A percentile compares a stretch with the other conserved stretches of the same genome.
Evolutionary conservation across 2,888 invertebrate species (phyloP).

Genomic region (Oligia fasciuncula): DNA sequence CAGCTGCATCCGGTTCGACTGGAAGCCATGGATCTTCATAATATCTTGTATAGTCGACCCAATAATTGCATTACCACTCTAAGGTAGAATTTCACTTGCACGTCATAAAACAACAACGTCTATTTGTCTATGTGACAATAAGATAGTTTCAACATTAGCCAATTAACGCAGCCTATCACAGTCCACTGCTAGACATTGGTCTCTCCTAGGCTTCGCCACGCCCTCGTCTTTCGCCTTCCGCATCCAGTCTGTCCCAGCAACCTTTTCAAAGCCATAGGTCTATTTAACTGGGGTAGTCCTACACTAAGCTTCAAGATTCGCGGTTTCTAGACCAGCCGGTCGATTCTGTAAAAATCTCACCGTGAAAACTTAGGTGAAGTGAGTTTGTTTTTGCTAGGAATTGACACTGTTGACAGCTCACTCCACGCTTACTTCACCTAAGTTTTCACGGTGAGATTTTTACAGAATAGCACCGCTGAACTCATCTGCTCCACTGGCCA

Average conservation of each 20-base stretch:
- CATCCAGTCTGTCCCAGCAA: not conserved
- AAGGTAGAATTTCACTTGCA: not conserved
- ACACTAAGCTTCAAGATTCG: not conserved
- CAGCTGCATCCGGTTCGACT: too few species aligned
- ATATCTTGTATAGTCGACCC: not conserved
- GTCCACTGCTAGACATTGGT: too few species aligned
- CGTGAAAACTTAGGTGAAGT: too few species aligned
- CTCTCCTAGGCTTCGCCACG: too few species aligned
- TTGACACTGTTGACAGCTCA: too few species aligned
- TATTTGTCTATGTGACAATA: not conserved
- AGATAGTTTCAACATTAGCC: not conserved
- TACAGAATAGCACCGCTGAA: too few species aligned
- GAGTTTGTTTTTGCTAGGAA: too few species aligned
- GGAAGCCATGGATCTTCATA: not conserved
- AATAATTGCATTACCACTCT: not conserved
- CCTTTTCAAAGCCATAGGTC: not conserved
- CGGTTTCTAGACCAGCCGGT: not conserved
- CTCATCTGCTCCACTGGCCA: not conserved
- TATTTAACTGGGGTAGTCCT: not conserved
- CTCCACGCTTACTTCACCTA: too few species aligned
- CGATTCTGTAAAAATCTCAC: too few species aligned
- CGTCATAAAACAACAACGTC: not conserved
- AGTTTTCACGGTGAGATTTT: too few species aligned
- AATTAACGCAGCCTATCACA: too few species aligned
- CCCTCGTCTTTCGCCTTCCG: not conserved